Evolutionary conservation across 2,113 vertebrate species (phyloP), one percentile per base, ranked within the genome.

Genomic region (Rhadina sibilatrix): DNA sequence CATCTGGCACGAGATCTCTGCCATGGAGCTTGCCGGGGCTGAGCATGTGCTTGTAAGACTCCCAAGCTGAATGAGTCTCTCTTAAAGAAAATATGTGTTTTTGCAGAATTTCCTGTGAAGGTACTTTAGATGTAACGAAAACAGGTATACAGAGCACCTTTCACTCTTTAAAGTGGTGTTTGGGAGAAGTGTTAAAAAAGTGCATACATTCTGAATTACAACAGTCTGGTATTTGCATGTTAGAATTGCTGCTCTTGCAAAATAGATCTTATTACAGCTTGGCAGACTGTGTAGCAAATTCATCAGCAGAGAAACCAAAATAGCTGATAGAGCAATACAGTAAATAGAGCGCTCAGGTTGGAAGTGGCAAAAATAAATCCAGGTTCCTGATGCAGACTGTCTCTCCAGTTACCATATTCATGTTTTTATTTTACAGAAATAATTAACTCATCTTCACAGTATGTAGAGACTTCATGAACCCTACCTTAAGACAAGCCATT

Each of bases 241-340:
- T 72, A 57, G 46, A 13, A 40, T 84, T 84, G 22, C 72, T 75
- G 24, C 37, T 71, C 61, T 86, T 94, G 57, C 49, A 72, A 88
- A 93, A 69, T n/a, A 85, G 82, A 76, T 93, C 70, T 83, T 52
- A n/a, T 44, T 91, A 87, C 61, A 87, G 40, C 24, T 90, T 85
- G 78, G 75, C 78, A 76, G 24, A 13, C 61, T 15, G 0, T 38
- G 30, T 16, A 50, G 53, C 59, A 74, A 86, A 89, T 68, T 40
- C n/a, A 63, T 65, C 37, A 54, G 28, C 1, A 53, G 50, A 65
- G 23, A 89, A 90, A 69, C 28, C 15, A 81, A 90, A 96, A 83
- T 61, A 89, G 46, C 37, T 61, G 42, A 12, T 74, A 81, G 40
- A 25, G 49, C 40, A 61, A 16, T 88, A 80, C 59, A 76, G 40